These are phyloP conservation scores for Scyliorhinus canicula DNA, from an alignment of 2,797 vertebrate species.

Conservation along the genomic window DNA sequence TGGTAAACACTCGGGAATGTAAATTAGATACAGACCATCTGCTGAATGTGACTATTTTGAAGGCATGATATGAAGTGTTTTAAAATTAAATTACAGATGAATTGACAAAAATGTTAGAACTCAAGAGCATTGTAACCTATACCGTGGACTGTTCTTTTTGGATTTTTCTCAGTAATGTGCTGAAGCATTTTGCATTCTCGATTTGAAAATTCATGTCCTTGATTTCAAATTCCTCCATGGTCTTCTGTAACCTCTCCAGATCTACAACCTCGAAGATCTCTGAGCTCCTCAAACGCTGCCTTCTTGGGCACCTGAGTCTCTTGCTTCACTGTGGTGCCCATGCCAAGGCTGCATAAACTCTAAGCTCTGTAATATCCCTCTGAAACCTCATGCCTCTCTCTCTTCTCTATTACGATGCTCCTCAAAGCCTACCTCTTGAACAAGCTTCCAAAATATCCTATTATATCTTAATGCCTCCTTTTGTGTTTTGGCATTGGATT, in stretches of 20 bases:
- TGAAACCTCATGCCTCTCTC: background rate
- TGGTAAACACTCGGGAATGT: background rate
- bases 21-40: background rate
- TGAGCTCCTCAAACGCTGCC: background rate
- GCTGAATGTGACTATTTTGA: slow-evolving; percentile 12
- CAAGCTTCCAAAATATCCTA: background rate
- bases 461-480: background rate
- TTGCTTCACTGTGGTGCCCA: background rate
- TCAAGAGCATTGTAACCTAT: background rate
- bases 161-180: background rate
- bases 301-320: background rate
- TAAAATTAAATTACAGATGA: background rate
- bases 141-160: background rate
- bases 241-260: background rate
- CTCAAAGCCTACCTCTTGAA: background rate
- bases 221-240: background rate
- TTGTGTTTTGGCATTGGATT: background rate
- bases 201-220: too few species aligned
- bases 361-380: background rate
- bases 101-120: background rate
- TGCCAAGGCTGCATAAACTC: background rate
- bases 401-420: background rate
- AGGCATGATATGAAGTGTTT: background rate
- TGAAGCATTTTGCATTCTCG: too few species aligned
- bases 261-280: background rate